A percentile compares a stretch with the other conserved stretches of the same genome.
phyloP scores from a whole-genome alignment of 2,797 vertebrate species.

The Calcarius lapponicus region DNA sequence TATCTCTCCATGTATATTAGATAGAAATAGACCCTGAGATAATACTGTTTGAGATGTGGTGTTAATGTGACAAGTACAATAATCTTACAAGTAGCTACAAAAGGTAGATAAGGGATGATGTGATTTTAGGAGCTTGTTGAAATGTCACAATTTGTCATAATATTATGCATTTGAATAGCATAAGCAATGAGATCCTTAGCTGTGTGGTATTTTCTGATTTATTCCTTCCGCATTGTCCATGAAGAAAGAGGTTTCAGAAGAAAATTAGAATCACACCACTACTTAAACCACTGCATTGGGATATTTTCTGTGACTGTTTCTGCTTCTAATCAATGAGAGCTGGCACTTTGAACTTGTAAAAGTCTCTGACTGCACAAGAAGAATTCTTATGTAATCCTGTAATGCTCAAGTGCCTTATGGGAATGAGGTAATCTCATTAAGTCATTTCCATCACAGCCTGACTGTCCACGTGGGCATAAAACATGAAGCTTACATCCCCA shows the following conservation, averaged over 20 bases:
- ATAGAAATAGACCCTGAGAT: not conserved
- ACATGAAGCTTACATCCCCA: not conserved
- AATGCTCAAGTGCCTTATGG: not conserved
- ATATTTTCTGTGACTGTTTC: not conserved
- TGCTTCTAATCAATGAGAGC: slow-evolving; percentile 1
- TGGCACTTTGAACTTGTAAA: not conserved
- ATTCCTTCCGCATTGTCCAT: not conserved
- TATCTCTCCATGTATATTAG: not conserved
- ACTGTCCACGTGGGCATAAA: not conserved
- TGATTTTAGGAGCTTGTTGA: not conserved
- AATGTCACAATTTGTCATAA: not conserved
- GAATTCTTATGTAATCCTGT: not conserved
- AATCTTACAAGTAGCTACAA: not conserved
- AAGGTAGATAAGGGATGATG: not conserved
- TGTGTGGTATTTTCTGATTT: not conserved
- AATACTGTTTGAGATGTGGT: not conserved
- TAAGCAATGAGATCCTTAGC: not conserved
- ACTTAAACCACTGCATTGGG: not conserved
- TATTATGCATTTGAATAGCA: not conserved
- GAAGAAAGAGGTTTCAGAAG: not conserved
- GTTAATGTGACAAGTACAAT: not conserved
- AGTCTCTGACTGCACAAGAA: not conserved
- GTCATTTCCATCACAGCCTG: not conserved
- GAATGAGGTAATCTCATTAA: slow-evolving; percentile 21
- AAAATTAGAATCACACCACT: not conserved